Base-by-base conservation (phyloP, 2,113 vertebrate genomes). In the Muntiacus muntjak region DNA sequence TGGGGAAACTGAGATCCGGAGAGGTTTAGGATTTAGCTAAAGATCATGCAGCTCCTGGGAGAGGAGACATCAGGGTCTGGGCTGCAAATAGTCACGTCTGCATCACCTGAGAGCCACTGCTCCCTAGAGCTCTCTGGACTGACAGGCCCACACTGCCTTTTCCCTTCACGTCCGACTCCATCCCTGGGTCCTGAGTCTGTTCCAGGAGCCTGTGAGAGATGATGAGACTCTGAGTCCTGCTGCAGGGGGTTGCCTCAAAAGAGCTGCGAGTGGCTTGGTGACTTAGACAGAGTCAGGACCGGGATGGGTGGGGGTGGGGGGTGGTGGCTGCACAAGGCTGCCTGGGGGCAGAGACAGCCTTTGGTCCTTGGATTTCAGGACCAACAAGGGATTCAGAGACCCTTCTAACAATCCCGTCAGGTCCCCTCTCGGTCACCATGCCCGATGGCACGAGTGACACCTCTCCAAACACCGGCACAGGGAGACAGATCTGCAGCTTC, bases 201-300 rank as follows among this genome's bases (percentile, higher is more conserved):
- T 47, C 79, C 0, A 0, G 25, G 4, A 6, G 30, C 0, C 0
- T 7, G 0, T 23, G 47, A 25, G 92, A 47, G n/a, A 45, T 1
- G 43, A 13, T 7, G 8, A 43, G 60, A 85, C 11, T 26, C 40
- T 0, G 57, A 54, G 26, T 1, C 62, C 82, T 11, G 50, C n/a
- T 16, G 82, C 1, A 54, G 74, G 50, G 50, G 15, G 40, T 52
- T 3, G 0, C 47, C 5, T 16, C 23, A 8, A 0, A 15, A 33
- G 47, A 45, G 52, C 26, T 1, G 0, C 0, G 19, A 23, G 79
- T 28, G 7, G 13, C 28, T n/a, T 12, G 1, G 33, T 17, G 12
- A 33, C 62, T 81, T 33, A 55, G 76, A 86, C 40, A 14, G 54
- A 81, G 23, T 23, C 43, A 76, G 82, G 81, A 40, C 60, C 40